Evolutionary conservation across 2,797 vertebrate species (phyloP), one percentile per base, ranked within the genome.

Genomic region (Phataginus tetradactyla): DNA sequence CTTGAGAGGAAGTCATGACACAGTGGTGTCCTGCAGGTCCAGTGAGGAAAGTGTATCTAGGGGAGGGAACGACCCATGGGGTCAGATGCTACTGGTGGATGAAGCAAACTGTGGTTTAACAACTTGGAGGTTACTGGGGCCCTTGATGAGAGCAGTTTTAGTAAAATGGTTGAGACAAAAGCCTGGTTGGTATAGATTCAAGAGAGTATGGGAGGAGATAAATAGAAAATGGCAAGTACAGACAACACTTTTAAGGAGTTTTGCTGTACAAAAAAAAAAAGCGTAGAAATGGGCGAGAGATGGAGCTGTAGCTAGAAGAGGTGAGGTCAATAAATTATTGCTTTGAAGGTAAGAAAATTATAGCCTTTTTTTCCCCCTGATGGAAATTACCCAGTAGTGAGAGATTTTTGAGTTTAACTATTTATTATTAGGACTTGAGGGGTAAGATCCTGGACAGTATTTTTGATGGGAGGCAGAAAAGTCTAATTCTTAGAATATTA

Each of bases 311-410:
- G 45, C 49, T 63, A 75, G 69, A 66, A 17, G 92, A 77, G 23
- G 39, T 72, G 42, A 91, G 25, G 13, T 89, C 61, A 89, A 75
- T 66, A 81, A n/a, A 91, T 79, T 51, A 57, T 68, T 78, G 77
- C 90, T 90, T 96, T 96, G 88, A 96, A 92, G 51, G 69, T 88
- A 37, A 94, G 74, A 89, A 85, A 83, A 93, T 85, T 63, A 87
- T 3, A 79, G 5, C 18, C 23, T 17, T 51, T 63, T 57, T 29
- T 39, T n/a, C 32, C 32, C 17, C 3, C 14, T 80, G 15, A 74
- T 45, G 17, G 37, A 94, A 90, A 94, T 94, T 68, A 90, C 39
- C 18, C 32, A 63, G 21, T 49, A 69, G 49, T 63, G 42, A 90
- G n/a, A 18, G 32, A 12, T 64, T 91, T 97, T 94, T 45, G 63